Evolutionary conservation across 2,888 invertebrate genomes (phyloP).

Genomic region (Agrypnus murinus): DNA sequence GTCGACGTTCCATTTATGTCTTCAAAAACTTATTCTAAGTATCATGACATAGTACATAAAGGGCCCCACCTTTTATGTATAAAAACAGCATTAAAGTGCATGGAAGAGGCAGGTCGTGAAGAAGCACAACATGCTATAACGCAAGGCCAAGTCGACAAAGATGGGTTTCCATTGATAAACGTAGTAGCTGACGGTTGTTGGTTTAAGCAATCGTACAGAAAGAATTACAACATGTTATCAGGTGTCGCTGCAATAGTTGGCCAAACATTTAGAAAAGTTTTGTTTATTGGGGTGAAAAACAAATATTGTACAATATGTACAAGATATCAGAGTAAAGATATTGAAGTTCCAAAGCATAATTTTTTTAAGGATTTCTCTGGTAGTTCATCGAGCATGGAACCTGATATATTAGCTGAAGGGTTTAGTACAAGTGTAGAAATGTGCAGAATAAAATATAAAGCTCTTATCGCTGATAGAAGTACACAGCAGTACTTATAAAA

Average conservation of each 20-base stretch:
- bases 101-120: too few species aligned
- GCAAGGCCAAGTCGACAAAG: neutral
- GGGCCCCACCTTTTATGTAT: too few species aligned
- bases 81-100: too few species aligned
- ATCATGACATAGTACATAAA: too few species aligned
- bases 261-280: neutral
- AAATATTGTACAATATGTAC: too few species aligned
- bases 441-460: constrained; percentile 57
- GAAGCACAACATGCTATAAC: neutral
- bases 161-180: neutral
- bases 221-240: neutral
- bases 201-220: neutral
- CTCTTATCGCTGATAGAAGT: constrained; percentile 65
- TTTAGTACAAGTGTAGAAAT: constrained; percentile 55
- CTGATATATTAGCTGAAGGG: constrained; percentile 59
- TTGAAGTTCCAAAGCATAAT: constrained; percentile 40
- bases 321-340: neutral
- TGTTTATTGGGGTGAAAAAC: too few species aligned
- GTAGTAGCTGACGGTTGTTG: constrained; percentile 5
- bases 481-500: constrained; percentile 62
- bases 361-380: constrained; percentile 60
- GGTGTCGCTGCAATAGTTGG: neutral
- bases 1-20: too few species aligned
- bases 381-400: constrained; percentile 60
- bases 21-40: too few species aligned